Base-by-base conservation (phyloP, 2,113 vertebrate genomes). In the Pyrgilauda ruficollis region DNA sequence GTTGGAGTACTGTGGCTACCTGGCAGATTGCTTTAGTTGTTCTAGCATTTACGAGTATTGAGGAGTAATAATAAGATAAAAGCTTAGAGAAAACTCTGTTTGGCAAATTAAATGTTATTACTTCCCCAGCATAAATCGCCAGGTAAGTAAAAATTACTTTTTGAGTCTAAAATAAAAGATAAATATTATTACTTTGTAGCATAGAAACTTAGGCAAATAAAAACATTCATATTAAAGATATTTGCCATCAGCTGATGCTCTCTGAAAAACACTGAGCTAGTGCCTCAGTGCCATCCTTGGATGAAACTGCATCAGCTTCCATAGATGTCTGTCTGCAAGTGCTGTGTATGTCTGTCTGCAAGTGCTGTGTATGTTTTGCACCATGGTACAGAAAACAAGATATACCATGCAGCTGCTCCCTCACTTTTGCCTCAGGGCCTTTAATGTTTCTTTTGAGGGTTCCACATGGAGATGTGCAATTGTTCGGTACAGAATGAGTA, bases 261-360 rank as follows among this genome's bases (percentile, higher is more conserved):
- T 74, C 30, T 70, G 33, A 76, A 88, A 75, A 86, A 11, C n/a
- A 72, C 15, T 46, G 53, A 62, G 6, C 4, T 26, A 50, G 7
- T 1, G 70, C 3, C 19, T 73, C 26, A 31, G 3, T 24, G 4
- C 14, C 66, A 10, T 43, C 26, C 2, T 2, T 62, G 28, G 3
- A 5, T 62, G 23, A 28, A 79, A 17, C 11, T 58, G 5, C 59
- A 35, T 27, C 15, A 43, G 2, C 30, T 72, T 78, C 28, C 17
- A 11, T 3, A 14, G 21, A n/a, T 15, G 14, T 47, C 15, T 31
- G 18, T 39, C 9, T 16, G 22, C 28, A 43, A 47, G 17, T 14
- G 5, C 16, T 41, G 11, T 6, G 27, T 5, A 13, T 0, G 0
- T 56, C 15, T 31, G 18, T 39, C 9, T 16, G 22, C 28, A 43